Evolutionary conservation across 2,888 invertebrate genomes (phyloP).

Genomic region (Pheosia tremula): DNA sequence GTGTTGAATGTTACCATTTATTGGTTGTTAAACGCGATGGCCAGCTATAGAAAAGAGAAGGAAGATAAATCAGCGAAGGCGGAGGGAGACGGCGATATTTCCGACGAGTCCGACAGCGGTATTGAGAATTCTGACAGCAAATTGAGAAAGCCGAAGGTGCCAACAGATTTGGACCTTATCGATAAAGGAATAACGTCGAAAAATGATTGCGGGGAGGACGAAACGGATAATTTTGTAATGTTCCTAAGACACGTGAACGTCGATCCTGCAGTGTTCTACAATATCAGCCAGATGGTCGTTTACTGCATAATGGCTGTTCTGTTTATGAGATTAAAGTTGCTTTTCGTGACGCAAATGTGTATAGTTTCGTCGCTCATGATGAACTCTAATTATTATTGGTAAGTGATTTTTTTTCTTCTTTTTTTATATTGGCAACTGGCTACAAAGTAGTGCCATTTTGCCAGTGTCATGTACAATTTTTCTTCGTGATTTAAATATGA

Average conservation of each 20-base stretch:
- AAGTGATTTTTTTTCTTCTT: conserved; percentile 37
- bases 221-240: conserved; percentile 22
- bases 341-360: conserved; percentile 91
- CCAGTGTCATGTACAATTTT: too few relatives aligned
- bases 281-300: conserved; percentile 88
- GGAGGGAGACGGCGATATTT: conserved; percentile 43
- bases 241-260: conserved; percentile 64
- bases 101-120: conserved; percentile 81
- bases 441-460: too few relatives aligned
- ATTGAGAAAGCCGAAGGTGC: conserved; percentile 50
- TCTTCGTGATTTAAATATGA: too few relatives aligned
- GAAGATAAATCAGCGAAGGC: conserved; percentile 32
- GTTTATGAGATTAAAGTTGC: conserved; percentile 91
- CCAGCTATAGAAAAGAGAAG: conserved; percentile 36
- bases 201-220: conserved; percentile 41
- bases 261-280: conserved; percentile 87
- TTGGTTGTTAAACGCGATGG: conserved; percentile 56
- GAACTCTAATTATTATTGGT: conserved; percentile 83
- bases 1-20: conserved; percentile 61
- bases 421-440: too few relatives aligned
- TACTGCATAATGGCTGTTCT: conserved; percentile 90
- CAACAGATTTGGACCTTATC: conserved; percentile 48
- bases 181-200: conserved; percentile 43
- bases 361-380: conserved; percentile 88
- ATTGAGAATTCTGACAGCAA: conserved; percentile 77